These are phyloP conservation scores for Vannuccia rotundouncinata DNA, from an alignment of 2,888 invertebrate genomes.

Conservation along the genomic window DNA sequence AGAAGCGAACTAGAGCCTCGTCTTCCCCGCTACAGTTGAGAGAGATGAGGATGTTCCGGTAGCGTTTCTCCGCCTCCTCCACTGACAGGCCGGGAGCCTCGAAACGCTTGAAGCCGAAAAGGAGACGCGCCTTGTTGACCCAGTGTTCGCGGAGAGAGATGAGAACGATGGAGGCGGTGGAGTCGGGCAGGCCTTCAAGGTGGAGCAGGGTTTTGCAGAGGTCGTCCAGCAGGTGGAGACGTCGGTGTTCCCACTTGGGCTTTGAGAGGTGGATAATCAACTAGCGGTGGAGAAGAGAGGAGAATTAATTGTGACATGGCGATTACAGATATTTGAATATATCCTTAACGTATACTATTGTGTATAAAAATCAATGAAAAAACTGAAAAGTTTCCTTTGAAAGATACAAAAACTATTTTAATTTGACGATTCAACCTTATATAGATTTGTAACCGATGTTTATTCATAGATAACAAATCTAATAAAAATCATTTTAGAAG, in stretches of 20 bases:
- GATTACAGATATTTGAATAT: too few relatives aligned
- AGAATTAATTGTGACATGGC: too few relatives aligned
- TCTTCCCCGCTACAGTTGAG: neutral
- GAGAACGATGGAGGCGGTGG: neutral
- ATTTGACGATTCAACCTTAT: too few relatives aligned
- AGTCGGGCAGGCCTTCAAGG: neutral
- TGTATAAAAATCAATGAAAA: too few relatives aligned
- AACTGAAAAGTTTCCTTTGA: too few relatives aligned
- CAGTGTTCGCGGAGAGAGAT: constrained; percentile 20
- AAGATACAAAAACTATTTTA: too few relatives aligned
- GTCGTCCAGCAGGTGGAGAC: neutral
- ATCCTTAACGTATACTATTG: too few relatives aligned
- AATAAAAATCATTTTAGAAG: too few relatives aligned
- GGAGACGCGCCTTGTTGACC: constrained; percentile 21
- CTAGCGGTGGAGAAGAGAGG: neutral
- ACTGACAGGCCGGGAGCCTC: neutral
- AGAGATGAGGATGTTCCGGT: neutral
- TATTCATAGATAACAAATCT: too few relatives aligned
- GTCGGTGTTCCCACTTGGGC: neutral
- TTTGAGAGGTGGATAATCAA: neutral
- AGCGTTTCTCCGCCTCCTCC: neutral
- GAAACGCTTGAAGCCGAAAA: constrained; percentile 18
- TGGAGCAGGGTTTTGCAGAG: neutral
- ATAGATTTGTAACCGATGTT: too few relatives aligned
- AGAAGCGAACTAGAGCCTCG: neutral